Percentiles rank a stretch among this genome's conserved stretches.
These are phyloP conservation scores for Acanthisitta chloris DNA, from an alignment of 2,113 vertebrate species.

Conservation along the genomic window DNA sequence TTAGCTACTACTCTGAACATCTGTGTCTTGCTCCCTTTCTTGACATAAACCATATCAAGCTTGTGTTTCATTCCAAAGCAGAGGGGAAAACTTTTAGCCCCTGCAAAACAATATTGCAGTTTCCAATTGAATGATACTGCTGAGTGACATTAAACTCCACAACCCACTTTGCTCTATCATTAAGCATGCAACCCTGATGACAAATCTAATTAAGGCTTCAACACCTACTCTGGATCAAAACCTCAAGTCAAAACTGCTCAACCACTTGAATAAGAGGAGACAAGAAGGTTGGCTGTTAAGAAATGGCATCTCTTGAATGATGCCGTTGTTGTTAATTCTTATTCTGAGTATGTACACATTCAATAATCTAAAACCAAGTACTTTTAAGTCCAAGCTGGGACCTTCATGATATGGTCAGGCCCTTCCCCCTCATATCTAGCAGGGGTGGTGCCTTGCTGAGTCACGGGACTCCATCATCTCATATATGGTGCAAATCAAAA, in stretches of 20 bases:
- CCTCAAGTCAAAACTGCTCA: not conserved
- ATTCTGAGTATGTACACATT: not conserved
- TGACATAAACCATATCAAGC: not conserved
- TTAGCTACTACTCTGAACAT: not conserved
- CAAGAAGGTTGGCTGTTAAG: not conserved
- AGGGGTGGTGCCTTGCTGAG: not conserved
- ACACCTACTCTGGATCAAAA: not conserved
- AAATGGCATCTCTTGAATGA: not conserved
- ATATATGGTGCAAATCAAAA: not conserved
- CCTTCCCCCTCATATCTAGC: not conserved
- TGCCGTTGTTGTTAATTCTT: not conserved
- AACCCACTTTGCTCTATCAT: not conserved
- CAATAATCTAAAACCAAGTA: not conserved
- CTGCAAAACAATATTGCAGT: not conserved
- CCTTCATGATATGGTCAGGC: not conserved
- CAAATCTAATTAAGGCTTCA: not conserved
- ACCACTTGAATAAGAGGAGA: not conserved
- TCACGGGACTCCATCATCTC: not conserved
- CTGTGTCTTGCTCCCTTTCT: not conserved
- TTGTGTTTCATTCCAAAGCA: not conserved
- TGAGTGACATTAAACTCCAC: not conserved
- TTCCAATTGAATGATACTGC: not conserved
- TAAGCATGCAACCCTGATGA: not conserved
- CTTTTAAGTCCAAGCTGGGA: not conserved
- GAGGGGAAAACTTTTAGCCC: not conserved